Evolutionary conservation across 2,113 vertebrate species (phyloP), one percentile per base, ranked within the genome.

Genomic region (Climacteris rufus): DNA sequence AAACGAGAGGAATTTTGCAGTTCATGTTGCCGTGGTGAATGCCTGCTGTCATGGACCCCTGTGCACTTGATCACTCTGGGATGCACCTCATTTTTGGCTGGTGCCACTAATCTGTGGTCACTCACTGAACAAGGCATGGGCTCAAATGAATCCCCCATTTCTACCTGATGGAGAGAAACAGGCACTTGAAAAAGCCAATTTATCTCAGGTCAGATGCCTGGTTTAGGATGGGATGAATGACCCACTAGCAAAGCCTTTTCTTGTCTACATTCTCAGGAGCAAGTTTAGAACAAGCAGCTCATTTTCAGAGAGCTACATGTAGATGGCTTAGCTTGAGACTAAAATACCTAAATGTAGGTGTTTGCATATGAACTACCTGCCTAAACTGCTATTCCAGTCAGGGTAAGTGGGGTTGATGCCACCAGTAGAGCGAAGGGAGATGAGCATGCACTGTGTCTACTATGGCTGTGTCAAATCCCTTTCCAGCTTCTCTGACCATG

Each of bases 401-500:
- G 68, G 24, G n/a, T 35, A 52, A n/a, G n/a, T 57, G 68, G 31
- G 10, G 19, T 56, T 35, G 56, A 44, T 80, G 37, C 15, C 57
- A 85, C 31, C 47, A 66, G 28, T 6, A 68, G 25, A 69, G 25
- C 31, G 42, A 53, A 71, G 35, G 33, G 35, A 76, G 17, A 35
- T 30, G 8, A 82, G 20, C 28, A 30, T 5, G 13, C 14, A 20
- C 15, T 8, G 12, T 5, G 1, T 28, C 35, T 74, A 2, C 40
- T 35, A 8, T 0, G 0, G 10, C 9, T 53, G 25, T 63, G 28
- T 22, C 0, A 0, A 50, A 39, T 37, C 12, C 13, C 77, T 66
- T 56, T 81, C 60, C 42, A 71, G 56, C 12, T 87, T 65, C 39
- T 66, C 42, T 77, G 42, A 14, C 13, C 45, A 11, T 49, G 40